phyloP scores from a whole-genome alignment of 2,797 vertebrate species.

The Paramormyrops hopkinsi region DNA sequence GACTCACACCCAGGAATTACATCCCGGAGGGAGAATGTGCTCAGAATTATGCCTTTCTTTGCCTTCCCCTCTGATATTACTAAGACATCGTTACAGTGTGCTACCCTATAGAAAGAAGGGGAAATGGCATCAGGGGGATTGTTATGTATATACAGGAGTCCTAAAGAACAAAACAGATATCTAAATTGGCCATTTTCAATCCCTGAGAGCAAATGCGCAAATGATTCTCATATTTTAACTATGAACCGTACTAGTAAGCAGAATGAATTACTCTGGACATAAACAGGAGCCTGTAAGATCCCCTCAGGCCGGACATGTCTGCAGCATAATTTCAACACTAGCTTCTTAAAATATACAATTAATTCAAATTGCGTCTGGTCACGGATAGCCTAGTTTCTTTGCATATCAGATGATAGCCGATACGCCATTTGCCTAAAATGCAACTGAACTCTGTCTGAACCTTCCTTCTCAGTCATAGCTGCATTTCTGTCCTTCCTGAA shows the following conservation, averaged over 20 bases:
- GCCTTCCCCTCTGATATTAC: not conserved
- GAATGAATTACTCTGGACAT: not conserved
- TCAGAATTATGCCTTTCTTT: not conserved
- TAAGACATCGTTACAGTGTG: not conserved
- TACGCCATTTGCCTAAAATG: not conserved
- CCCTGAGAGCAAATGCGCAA: slow-evolving; percentile 8
- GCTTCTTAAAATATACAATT: not conserved
- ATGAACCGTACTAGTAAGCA: not conserved
- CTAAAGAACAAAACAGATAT: not conserved
- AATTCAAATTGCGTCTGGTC: not conserved
- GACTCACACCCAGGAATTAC: not conserved
- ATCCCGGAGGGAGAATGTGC: not conserved
- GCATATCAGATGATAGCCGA: not conserved
- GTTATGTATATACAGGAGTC: not conserved
- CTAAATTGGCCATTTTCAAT: not conserved
- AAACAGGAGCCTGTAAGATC: not conserved
- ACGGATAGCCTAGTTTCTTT: not conserved
- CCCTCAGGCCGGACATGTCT: not conserved
- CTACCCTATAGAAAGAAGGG: not conserved
- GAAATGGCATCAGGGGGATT: not conserved
- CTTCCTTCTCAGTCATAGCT: not conserved
- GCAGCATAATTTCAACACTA: not conserved
- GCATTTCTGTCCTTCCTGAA: not conserved
- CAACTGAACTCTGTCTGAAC: not conserved
- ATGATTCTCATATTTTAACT: not conserved